Evolutionary conservation across 2,113 vertebrate genomes (phyloP).

Genomic region (Rafetus swinhoei): DNA sequence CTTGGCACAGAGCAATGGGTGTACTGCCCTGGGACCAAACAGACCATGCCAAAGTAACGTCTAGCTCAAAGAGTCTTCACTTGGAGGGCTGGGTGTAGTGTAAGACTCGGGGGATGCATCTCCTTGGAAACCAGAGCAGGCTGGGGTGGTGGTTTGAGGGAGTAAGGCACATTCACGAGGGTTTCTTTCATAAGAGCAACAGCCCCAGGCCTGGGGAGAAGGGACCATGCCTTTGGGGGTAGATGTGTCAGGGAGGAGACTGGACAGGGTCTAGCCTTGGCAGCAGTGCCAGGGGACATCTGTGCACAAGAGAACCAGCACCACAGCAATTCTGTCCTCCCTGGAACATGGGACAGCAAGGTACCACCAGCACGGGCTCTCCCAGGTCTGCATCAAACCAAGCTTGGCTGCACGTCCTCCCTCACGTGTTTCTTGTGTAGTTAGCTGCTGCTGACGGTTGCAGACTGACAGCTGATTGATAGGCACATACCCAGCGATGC

Average conservation of each 20-base stretch:
- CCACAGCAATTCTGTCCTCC: too few relatives aligned
- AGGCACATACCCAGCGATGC: too few relatives aligned
- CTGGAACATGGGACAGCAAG: rapidly evolving
- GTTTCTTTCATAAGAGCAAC: neutral
- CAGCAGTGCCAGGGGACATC: neutral
- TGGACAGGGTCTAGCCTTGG: neutral
- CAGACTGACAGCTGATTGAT: neutral
- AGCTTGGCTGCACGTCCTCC: neutral
- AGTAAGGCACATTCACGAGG: neutral
- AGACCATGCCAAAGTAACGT: neutral
- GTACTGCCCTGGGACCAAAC: neutral
- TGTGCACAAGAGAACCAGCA: neutral
- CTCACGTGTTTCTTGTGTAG: neutral
- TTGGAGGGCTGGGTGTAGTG: neutral
- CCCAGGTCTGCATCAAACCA: neutral
- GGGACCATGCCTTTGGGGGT: neutral
- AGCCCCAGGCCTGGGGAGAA: neutral
- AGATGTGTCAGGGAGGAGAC: neutral
- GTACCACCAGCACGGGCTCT: neutral
- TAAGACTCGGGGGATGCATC: neutral
- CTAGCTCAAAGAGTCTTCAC: neutral
- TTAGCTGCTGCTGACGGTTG: neutral
- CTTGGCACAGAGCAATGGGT: neutral
- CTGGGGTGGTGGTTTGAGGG: neutral
- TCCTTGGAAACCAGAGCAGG: neutral